Evolutionary conservation across 2,888 invertebrate species (phyloP), one percentile per base, ranked within the genome.

Genomic region (Trissoscelio sp.): DNA sequence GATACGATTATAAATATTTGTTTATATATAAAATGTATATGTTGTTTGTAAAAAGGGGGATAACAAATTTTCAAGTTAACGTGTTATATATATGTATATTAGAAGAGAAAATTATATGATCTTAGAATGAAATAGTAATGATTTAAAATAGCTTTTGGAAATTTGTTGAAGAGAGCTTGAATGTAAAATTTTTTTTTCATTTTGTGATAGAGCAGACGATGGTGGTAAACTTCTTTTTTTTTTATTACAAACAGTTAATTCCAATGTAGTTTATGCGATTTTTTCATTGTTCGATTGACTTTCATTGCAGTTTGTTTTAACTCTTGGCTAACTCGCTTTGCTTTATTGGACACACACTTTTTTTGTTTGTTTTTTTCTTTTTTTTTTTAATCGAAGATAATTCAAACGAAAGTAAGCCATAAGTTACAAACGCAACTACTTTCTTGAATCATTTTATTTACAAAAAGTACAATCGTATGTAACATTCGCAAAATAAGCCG

Each of bases 1-100:
- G 55, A 48, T 78, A 70, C 64, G 78, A 57, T 58, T 79, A 79
- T 57, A 72, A 72, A 79, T 72, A 39, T 39, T 11, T 7, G 12
- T 14, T 42, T 67, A 67, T 58, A 60, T 78, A 78, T 70, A 78
- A 78, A 70, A n/a, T n/a, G n/a, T n/a, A n/a, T n/a, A 70, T 78
- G 70, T 78, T 28, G 62, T 44, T 62, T 64, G 70, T 78, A 78
- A 46, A 78, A 78, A 64, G n/a, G n/a, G n/a, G 64, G 46, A 79
- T 72, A 66, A 79, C 58, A 79, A 72, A 72, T 79, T 53, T 48
- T 20, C n/a, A 66, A 75, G 74, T 22, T 58, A 75, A 75, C 31
- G 24, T 24, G 42, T 44, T 60, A 24, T 67, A 53, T 60, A 66
- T 60, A 58, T 53, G 31, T 67, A 14, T 60, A 44, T 53, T 20